Evolutionary conservation across 2,888 invertebrate genomes (phyloP).

Genomic region (Disparrhopalites patrizii): DNA sequence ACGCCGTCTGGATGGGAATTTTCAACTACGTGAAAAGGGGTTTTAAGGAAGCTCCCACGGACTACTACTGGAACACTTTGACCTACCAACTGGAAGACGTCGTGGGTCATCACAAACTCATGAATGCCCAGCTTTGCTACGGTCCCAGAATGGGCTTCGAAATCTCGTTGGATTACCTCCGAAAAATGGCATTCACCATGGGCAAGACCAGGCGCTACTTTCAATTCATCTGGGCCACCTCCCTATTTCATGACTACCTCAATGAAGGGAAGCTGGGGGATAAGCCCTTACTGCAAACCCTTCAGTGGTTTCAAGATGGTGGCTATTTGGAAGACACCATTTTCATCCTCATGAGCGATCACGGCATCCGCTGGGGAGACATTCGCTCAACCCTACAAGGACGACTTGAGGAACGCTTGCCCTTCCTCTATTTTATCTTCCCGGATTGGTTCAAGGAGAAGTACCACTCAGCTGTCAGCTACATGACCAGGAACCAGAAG

Average conservation of each 20-base stretch:
- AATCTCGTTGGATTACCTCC: conserved; percentile 68
- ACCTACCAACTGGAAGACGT: conserved; percentile 61
- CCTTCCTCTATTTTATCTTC: conserved; percentile 68
- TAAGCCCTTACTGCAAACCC: conserved; percentile 58
- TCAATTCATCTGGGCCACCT: conserved; percentile 78
- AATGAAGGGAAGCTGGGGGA: conserved; percentile 75
- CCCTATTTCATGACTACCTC: conserved; percentile 77
- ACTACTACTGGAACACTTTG: conserved; percentile 76
- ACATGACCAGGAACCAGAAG: conserved; percentile 54
- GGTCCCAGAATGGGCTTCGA: conserved; percentile 62
- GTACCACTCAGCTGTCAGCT: conserved; percentile 62
- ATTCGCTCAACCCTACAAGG: conserved; percentile 76
- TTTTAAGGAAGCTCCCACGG: conserved; percentile 71
- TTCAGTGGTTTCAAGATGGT: conserved; percentile 57
- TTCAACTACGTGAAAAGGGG: conserved; percentile 72
- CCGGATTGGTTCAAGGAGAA: conserved; percentile 67
- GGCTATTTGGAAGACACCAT: conserved; percentile 64
- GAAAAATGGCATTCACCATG: conserved; percentile 61
- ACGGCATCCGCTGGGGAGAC: conserved; percentile 81
- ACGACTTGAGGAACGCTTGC: conserved; percentile 77
- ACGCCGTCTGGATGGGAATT: conserved; percentile 69
- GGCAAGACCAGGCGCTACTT: conserved; percentile 60
- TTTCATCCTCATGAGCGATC: conserved; percentile 75
- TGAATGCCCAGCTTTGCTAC: conserved; percentile 64
- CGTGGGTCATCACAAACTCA: conserved; percentile 62